These are phyloP conservation scores for Danio rerio DNA, from an alignment of 2,113 vertebrate species.

Conservation along the genomic window GRCz12tu NC_133196.1:16602501-16603000, in stretches of 20 bases:
- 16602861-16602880: neutral
- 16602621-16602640: conserved; percentile 69
- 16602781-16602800: neutral
- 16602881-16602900: neutral
- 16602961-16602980: neutral
- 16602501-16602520: conserved; percentile 16
- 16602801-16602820: neutral
- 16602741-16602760: conserved; percentile 25
- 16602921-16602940: neutral
- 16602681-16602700: conserved; percentile 57
- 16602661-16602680: conserved; percentile 63
- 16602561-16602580: conserved; percentile 53
- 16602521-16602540: conserved; percentile 1
- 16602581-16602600: conserved; percentile 69
- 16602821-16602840: neutral
- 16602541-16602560: neutral
- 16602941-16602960: neutral
- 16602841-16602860: neutral
- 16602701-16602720: conserved; percentile 3
- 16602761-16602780: neutral
- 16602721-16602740: conserved; percentile 29
- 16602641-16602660: conserved; percentile 69
- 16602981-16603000: neutral
- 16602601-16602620: conserved; percentile 62
- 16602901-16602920: neutral